A percentile compares a stretch with the other conserved stretches of the same genome.
These are phyloP conservation scores for Oscheius myriophilus DNA, from an alignment of 2,888 invertebrate species.

Conservation along the genomic window DNA sequence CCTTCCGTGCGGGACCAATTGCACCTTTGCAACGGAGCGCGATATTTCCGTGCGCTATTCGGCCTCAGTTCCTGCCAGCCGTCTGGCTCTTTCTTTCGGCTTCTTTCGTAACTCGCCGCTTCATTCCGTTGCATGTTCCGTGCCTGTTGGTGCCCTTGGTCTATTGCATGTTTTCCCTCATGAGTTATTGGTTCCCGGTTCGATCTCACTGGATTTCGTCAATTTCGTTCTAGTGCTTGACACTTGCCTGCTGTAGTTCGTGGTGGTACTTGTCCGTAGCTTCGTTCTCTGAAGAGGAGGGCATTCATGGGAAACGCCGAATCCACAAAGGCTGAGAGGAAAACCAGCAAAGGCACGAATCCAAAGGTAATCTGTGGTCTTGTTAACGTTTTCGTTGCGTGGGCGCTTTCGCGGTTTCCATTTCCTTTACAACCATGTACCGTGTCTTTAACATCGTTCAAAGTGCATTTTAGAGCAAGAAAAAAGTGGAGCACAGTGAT, in stretches of 20 bases:
- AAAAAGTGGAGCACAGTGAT: slow-evolving; percentile 16
- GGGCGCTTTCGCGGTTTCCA: slow-evolving; percentile 6
- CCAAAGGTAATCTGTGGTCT: slow-evolving; percentile 14
- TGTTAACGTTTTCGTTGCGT: slow-evolving; percentile 4
- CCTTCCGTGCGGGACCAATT: no score
- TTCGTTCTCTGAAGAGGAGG: not conserved
- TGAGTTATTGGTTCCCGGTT: not conserved
- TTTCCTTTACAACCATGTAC: not conserved
- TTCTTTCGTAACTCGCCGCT: not conserved
- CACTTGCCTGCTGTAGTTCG: slow-evolving; percentile 17
- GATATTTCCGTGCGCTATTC: no score
- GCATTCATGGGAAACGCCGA: slow-evolving; percentile 31
- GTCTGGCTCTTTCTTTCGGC: not conserved
- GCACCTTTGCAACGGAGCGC: no score
- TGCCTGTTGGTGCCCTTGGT: not conserved
- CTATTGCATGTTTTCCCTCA: slow-evolving; percentile 15
- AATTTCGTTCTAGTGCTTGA: slow-evolving; percentile 21
- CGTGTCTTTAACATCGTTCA: not conserved
- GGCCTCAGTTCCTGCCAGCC: no score
- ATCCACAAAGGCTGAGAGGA: slow-evolving; percentile 11
- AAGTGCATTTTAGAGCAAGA: slow-evolving; percentile 4
- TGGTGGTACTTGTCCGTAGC: slow-evolving; percentile 14
- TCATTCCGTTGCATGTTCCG: no score
- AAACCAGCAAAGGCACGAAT: slow-evolving; percentile 1
- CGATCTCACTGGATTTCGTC: not conserved